Evolutionary conservation across 2,888 invertebrate species (phyloP).

Genomic region (Slavum lentiscoides): DNA sequence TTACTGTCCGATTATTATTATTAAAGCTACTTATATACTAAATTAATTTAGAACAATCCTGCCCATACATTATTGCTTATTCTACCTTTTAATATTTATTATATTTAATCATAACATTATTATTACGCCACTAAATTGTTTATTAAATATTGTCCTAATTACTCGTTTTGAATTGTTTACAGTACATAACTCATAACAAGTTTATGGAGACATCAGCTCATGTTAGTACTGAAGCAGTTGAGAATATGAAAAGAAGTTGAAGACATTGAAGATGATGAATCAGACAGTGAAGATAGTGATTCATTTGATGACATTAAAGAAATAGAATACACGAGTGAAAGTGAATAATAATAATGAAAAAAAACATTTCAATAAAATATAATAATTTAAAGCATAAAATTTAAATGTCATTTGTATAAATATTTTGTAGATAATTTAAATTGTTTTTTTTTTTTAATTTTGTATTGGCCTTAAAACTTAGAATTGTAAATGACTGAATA

Average conservation of each 20-base stretch:
- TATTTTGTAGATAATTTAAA: conserved; percentile 8
- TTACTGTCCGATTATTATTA: too few relatives aligned
- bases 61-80: too few relatives aligned
- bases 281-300: neutral
- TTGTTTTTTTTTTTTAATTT: neutral
- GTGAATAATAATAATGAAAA: neutral
- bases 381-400: neutral
- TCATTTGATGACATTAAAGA: conserved; percentile 19
- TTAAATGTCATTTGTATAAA: neutral
- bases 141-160: too few relatives aligned
- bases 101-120: too few relatives aligned
- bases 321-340: conserved; percentile 29
- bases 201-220: conserved; percentile 85
- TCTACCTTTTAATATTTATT: too few relatives aligned
- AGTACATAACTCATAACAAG: too few relatives aligned
- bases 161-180: too few relatives aligned
- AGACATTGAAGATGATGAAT: conserved; percentile 67
- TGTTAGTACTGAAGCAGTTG: conserved; percentile 77
- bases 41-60: too few relatives aligned
- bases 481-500: neutral
- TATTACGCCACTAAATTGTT: too few relatives aligned
- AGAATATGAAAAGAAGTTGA: conserved; percentile 72
- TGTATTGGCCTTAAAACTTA: conserved; percentile 19
- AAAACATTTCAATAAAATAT: neutral
- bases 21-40: too few relatives aligned